phyloP scores from a whole-genome alignment of 2,797 vertebrate species.

The Coregonus sp. region DNA sequence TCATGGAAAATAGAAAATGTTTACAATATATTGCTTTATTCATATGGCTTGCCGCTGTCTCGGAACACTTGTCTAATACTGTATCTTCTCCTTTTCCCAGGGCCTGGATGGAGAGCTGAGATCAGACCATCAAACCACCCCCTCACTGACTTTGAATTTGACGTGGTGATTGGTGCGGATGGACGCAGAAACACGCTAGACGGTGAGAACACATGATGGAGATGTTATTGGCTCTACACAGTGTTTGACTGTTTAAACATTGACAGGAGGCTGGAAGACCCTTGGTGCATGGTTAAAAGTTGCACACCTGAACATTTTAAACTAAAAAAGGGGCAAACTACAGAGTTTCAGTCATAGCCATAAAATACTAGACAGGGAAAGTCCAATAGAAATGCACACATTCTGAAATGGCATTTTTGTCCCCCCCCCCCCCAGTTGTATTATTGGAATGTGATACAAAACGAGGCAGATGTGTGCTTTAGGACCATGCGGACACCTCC shows the following conservation, averaged over 20 bases:
- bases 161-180: constrained; percentile 91
- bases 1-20: background rate
- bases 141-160: constrained; percentile 85
- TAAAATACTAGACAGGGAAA: background rate
- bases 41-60: background rate
- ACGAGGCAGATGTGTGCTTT: no score
- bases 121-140: constrained; percentile 82
- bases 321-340: no score
- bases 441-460: no score
- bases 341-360: background rate
- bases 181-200: constrained; percentile 91
- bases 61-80: background rate
- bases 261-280: background rate
- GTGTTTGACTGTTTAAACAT: background rate
- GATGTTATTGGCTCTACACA: background rate
- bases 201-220: constrained; percentile 72
- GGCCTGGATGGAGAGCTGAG: constrained; percentile 89
- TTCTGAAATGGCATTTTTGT: no score
- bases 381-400: no score
- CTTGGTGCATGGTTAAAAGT: background rate
- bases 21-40: background rate
- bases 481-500: no score
- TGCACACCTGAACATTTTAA: background rate
- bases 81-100: constrained; percentile 58
- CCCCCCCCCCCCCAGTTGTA: no score